Evolutionary conservation across 1,140 invertebrate species (phyloP).

Genomic region (Euura saliciscinereae): DNA sequence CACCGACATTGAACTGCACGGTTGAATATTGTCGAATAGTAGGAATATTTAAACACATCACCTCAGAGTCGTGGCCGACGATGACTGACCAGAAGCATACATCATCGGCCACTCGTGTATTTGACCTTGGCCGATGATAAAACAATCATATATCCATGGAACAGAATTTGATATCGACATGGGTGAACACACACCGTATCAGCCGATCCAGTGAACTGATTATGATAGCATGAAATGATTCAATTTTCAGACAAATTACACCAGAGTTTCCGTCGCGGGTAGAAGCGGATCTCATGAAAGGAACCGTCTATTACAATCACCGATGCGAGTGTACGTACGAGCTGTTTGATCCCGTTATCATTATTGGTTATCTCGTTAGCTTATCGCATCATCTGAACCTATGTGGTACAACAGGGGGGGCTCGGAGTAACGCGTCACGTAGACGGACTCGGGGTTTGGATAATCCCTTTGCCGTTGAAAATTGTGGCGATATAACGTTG

Average conservation of each 20-base stretch:
- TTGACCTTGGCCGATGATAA: too few species aligned
- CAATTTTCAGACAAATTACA: not conserved
- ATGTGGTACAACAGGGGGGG: not conserved
- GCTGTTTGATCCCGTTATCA: constrained; percentile 6
- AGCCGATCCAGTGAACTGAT: not conserved
- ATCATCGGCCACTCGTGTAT: too few species aligned
- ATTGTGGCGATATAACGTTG: too few species aligned
- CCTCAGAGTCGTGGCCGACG: too few species aligned
- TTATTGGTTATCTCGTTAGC: constrained; percentile 4
- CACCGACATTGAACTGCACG: too few species aligned
- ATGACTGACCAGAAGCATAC: too few species aligned
- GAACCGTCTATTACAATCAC: not conserved
- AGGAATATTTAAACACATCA: too few species aligned
- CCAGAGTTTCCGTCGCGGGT: not conserved
- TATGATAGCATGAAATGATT: not conserved
- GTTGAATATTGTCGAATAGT: too few species aligned
- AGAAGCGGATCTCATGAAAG: not conserved
- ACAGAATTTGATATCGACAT: too few species aligned
- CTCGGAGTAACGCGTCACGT: not conserved
- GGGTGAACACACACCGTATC: not conserved
- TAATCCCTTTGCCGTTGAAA: too few species aligned
- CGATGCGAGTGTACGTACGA: not conserved
- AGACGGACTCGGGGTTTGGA: too few species aligned
- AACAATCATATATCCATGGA: too few species aligned
- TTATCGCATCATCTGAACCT: not conserved